A percentile compares a stretch with the other conserved stretches of the same genome.
These are phyloP conservation scores for Brachionus koreanus DNA, from an alignment of 1,140 invertebrate genomes.

Conservation along the genomic window DNA sequence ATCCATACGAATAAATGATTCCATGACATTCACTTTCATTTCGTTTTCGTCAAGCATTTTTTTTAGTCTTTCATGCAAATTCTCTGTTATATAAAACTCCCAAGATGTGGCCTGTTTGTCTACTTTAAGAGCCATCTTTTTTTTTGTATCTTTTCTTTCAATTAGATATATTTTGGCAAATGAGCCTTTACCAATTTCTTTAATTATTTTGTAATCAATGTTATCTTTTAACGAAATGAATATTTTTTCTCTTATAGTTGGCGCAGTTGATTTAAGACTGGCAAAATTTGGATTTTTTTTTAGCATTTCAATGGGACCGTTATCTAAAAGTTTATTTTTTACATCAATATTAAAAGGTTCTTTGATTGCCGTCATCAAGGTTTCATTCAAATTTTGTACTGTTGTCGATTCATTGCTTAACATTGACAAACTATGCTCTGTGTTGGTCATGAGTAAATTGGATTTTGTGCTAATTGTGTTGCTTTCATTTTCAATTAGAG, in stretches of 20 bases:
- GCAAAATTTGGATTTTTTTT: constrained; percentile 32
- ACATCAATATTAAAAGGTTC: constrained; percentile 40
- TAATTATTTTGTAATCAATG: constrained; percentile 1
- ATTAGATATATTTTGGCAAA: constrained; percentile 38
- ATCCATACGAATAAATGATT: constrained; percentile 40
- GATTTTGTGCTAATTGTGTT: neutral
- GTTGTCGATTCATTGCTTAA: neutral
- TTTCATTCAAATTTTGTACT: constrained; percentile 31
- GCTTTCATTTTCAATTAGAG: neutral
- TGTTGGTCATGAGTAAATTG: neutral
- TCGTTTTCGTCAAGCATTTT: neutral
- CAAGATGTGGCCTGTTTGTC: constrained; percentile 36
- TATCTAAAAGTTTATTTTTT: constrained; percentile 32
- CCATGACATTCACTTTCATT: constrained; percentile 32
- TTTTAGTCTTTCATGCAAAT: constrained; percentile 1
- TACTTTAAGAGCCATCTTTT: constrained; percentile 36
- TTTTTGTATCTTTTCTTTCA: neutral
- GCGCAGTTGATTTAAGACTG: neutral
- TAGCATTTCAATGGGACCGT: neutral
- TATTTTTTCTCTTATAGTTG: constrained; percentile 6
- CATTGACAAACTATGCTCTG: neutral
- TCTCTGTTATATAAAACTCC: constrained; percentile 40
- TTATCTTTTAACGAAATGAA: neutral
- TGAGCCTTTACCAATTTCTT: constrained; percentile 21
- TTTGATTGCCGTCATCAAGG: constrained; percentile 25